Conservation (phyloP, 2,888 invertebrate genomes). For the Pyrgus malvae region DNA sequence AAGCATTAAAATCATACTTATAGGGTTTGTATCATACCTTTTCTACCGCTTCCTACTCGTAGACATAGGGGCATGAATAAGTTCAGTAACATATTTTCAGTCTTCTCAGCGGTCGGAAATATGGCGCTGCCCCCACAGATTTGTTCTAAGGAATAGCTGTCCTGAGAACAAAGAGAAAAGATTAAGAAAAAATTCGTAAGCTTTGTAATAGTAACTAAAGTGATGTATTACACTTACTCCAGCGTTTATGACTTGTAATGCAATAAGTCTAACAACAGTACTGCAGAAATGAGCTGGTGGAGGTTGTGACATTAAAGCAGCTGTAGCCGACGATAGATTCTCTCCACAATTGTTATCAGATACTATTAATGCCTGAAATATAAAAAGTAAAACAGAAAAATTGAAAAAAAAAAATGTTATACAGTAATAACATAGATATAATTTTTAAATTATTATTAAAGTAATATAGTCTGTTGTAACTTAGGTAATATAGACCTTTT, state of each 20-base stretch:
- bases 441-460: too few species aligned
- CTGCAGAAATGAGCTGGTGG: conserved; percentile 98
- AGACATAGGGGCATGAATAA: conserved; percentile 97
- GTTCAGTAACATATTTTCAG: conserved; percentile 97
- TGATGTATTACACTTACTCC: conserved; percentile 82
- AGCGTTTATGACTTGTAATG: conserved; percentile 96
- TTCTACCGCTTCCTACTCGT: conserved; percentile 96
- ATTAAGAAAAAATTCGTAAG: too few species aligned
- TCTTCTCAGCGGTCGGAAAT: conserved; percentile 94
- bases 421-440: neutral
- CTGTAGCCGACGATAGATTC: conserved; percentile 91
- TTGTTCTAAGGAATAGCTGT: conserved; percentile 94
- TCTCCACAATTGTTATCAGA: conserved; percentile 87
- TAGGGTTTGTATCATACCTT: conserved; percentile 88
- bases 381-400: neutral
- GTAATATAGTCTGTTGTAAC: too few species aligned
- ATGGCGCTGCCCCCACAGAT: conserved; percentile 96
- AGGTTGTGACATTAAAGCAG: conserved; percentile 93
- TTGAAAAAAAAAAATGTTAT: neutral
- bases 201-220: neutral
- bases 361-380: conserved; percentile 87
- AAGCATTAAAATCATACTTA: too few species aligned
- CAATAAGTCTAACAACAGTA: conserved; percentile 96
- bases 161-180: conserved; percentile 61
- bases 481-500: too few species aligned